Conservation (phyloP, 2,113 vertebrate species). For the Muntiacus muntjak region DNA sequence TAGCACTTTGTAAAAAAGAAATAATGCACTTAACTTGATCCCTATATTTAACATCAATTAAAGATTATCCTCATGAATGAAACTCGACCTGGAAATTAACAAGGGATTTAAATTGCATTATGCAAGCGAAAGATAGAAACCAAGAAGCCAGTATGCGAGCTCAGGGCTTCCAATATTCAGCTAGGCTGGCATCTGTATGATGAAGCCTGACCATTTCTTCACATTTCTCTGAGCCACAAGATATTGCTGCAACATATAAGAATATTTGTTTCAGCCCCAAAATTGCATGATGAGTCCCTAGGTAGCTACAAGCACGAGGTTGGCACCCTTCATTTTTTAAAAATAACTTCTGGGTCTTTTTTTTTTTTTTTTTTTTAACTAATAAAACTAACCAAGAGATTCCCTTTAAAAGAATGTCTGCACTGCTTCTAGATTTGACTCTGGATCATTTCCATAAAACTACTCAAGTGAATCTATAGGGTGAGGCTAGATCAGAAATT, state of each 20-base stretch:
- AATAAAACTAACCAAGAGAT: conserved; percentile 14
- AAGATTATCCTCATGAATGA: conserved; percentile 79
- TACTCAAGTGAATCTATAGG: background rate
- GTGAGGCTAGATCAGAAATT: background rate
- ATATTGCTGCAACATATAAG: background rate
- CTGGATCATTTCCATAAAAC: background rate
- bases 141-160: background rate
- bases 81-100: conserved; percentile 77
- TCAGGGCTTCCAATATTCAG: conserved; percentile 21
- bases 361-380: background rate
- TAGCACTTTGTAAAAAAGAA: conserved; percentile 78
- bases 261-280: conserved; percentile 23
- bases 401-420: conserved; percentile 25
- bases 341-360: conserved; percentile 63
- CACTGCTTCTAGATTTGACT: background rate
- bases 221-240: conserved; percentile 16
- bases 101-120: conserved; percentile 75
- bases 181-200: background rate
- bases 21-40: conserved; percentile 77
- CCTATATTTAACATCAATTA: conserved; percentile 79
- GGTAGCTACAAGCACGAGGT: conserved; percentile 41
- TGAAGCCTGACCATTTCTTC: background rate
- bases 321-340: conserved; percentile 59
- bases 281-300: background rate
- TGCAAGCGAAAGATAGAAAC: conserved; percentile 47